Percentiles rank a stretch among this genome's conserved stretches.
These are phyloP conservation scores for Caenorhabditis uteleia DNA, from an alignment of 2,888 invertebrate species.

Conservation along the genomic window DNA sequence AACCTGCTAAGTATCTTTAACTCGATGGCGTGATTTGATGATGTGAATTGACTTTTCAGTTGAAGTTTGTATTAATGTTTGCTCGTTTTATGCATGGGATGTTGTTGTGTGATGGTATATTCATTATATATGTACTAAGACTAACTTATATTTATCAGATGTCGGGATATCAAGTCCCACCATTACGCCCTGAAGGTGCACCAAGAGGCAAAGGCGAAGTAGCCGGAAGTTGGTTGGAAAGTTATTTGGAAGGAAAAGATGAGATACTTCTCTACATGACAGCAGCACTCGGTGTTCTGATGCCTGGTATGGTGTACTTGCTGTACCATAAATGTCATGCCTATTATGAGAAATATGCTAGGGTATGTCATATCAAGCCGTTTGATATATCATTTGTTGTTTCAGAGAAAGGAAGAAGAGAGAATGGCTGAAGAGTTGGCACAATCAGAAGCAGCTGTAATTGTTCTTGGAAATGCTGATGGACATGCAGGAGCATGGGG, in stretches of 20 bases:
- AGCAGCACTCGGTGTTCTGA: conserved; percentile 59
- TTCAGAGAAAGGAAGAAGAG: conserved; percentile 53
- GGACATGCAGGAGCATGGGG: conserved; percentile 35
- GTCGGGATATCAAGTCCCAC: conserved; percentile 33
- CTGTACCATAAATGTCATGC: conserved; percentile 57
- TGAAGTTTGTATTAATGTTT: background rate
- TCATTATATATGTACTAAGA: background rate
- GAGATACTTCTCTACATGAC: conserved; percentile 64
- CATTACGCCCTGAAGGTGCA: conserved; percentile 30
- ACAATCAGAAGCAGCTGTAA: conserved; percentile 41
- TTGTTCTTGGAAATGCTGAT: conserved; percentile 31
- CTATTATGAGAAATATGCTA: conserved; percentile 53
- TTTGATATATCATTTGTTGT: conserved; percentile 5
- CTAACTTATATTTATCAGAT: conserved; percentile 8
- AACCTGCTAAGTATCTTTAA: no score
- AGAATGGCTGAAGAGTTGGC: conserved; percentile 48
- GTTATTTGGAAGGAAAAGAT: conserved; percentile 49
- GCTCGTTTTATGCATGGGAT: conserved; percentile 8
- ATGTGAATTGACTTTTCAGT: conserved; percentile 4
- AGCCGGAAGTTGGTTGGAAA: conserved; percentile 50
- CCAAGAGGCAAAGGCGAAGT: no score
- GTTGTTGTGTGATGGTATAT: conserved; percentile 21
- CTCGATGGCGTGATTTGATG: no score
- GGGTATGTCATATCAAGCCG: conserved; percentile 19
- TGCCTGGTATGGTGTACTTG: conserved; percentile 63